Evolutionary conservation across 30 jellyfish, hydroid and myxozoan genomes (phyloP).

Genomic region (Mastigias papua): DNA sequence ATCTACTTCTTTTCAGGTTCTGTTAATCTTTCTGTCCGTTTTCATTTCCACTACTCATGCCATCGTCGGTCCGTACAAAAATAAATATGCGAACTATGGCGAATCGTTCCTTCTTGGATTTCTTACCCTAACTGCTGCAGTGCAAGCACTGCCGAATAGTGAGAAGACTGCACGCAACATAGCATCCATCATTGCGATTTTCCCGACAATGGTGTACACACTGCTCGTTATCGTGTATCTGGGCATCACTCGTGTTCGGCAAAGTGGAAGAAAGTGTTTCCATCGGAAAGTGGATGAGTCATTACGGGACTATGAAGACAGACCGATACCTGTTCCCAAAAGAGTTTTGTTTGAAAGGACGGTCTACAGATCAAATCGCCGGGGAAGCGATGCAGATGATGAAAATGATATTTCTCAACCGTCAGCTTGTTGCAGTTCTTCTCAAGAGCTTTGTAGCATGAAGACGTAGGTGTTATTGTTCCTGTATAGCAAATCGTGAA

Average conservation of each 20-base stretch:
- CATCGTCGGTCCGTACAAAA: slow-evolving; percentile 39
- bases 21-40: slow-evolving; percentile 25
- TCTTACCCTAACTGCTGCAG: slow-evolving; percentile 38
- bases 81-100: slow-evolving; percentile 50
- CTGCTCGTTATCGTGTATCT: slow-evolving; percentile 12
- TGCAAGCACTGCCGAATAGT: slow-evolving; percentile 28
- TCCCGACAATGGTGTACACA: slow-evolving; percentile 42
- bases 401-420: not conserved
- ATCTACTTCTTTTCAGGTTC: slow-evolving; percentile 20
- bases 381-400: slow-evolving; percentile 17
- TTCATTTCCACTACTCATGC: slow-evolving; percentile 31
- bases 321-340: slow-evolving; percentile 31
- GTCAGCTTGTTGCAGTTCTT: not conserved
- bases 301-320: slow-evolving; percentile 4
- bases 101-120: slow-evolving; percentile 53
- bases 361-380: not conserved
- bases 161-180: slow-evolving; percentile 29
- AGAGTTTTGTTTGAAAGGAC: slow-evolving; percentile 29
- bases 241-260: not conserved
- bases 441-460: not conserved
- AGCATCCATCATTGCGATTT: slow-evolving; percentile 15
- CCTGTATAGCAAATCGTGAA: too few relatives aligned
- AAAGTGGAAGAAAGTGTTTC: not conserved
- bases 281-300: not conserved
- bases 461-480: too few relatives aligned